A percentile compares a stretch with the other conserved stretches of the same genome.
phyloP scores from a whole-genome alignment of 1,140 invertebrate species.

The Macrosteles quadrilineatus region DNA sequence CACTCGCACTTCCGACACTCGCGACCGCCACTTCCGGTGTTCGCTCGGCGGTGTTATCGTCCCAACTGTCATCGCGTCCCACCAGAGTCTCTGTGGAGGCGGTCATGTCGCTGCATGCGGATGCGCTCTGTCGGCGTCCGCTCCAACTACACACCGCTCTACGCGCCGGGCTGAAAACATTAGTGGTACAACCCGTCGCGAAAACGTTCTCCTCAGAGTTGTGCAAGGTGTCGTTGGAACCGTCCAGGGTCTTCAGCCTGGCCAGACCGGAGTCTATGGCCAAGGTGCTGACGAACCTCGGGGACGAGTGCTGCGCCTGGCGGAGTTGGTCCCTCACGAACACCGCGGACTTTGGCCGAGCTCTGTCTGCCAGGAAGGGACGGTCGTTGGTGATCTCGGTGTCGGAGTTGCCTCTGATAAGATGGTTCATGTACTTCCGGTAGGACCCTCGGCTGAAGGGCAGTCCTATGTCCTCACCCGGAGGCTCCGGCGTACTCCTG shows the following conservation, averaged over 20 bases:
- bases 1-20: background rate
- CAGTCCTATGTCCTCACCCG: background rate
- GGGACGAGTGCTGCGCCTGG: background rate
- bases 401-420: conserved; percentile 25
- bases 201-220: conserved; percentile 24
- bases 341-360: background rate
- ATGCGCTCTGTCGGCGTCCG: conserved; percentile 13
- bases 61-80: conserved; percentile 13
- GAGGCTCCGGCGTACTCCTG: background rate
- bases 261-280: background rate
- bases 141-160: conserved; percentile 19
- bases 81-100: conserved; percentile 24
- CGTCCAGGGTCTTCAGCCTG: background rate
- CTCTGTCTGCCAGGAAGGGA: conserved; percentile 2
- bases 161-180: conserved; percentile 21
- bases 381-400: conserved; percentile 19
- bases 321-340: background rate
- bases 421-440: conserved; percentile 30
- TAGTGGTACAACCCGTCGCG: background rate
- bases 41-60: background rate
- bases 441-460: conserved; percentile 18
- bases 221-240: background rate
- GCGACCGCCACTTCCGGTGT: background rate
- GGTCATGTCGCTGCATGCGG: conserved; percentile 10
- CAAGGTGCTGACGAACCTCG: background rate